phyloP scores from a whole-genome alignment of 2,797 vertebrate species.

The Selene dorsalis region DNA sequence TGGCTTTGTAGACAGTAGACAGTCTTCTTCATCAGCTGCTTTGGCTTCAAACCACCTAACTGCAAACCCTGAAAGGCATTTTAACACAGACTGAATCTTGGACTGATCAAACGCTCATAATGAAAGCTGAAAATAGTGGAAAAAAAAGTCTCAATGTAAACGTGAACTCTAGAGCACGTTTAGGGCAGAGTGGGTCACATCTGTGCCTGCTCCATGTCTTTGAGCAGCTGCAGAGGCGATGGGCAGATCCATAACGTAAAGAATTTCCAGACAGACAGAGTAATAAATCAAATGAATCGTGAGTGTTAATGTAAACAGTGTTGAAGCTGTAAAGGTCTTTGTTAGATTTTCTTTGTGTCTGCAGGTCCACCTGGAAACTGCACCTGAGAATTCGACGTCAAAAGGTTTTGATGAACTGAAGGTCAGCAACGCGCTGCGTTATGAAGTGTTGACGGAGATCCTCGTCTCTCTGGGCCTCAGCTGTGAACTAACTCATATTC shows the following conservation, averaged over 20 bases:
- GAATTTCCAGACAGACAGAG: background rate
- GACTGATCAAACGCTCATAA: no score
- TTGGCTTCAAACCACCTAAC: no score
- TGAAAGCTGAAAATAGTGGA: no score
- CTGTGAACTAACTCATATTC: constrained; percentile 82
- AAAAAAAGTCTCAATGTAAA: no score
- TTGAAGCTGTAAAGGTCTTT: no score
- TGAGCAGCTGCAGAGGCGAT: background rate
- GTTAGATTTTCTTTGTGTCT: background rate
- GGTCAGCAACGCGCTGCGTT: constrained; percentile 86
- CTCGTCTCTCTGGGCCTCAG: constrained; percentile 87
- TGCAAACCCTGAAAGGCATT: no score
- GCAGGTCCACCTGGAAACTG: constrained; percentile 89
- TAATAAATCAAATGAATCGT: background rate
- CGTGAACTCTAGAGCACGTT: background rate
- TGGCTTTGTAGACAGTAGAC: no score
- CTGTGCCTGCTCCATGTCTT: background rate
- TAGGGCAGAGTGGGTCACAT: background rate
- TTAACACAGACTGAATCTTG: no score
- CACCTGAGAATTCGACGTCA: constrained; percentile 74
- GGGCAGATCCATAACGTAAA: background rate
- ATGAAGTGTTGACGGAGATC: constrained; percentile 88
- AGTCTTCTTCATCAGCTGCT: no score
- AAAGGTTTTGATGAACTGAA: constrained; percentile 87
- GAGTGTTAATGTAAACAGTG: no score